Evolutionary conservation across 2,888 invertebrate genomes (phyloP), one percentile per base, ranked within the genome.

Genomic region (Tuta absoluta): DNA sequence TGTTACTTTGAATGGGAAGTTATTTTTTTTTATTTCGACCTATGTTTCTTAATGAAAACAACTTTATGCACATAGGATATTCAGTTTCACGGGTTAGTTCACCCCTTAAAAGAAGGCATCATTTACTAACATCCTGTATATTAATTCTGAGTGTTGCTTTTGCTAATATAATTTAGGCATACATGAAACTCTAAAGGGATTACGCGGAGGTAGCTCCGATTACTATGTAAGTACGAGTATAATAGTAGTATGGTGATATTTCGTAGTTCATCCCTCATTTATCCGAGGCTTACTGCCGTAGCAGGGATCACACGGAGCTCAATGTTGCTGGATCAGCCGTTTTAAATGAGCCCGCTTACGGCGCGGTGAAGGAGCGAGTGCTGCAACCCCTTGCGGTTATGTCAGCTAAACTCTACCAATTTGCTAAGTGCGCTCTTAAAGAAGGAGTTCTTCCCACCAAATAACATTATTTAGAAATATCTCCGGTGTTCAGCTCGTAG

Each of bases 281-380:
- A 82, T 83, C 80, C 75, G 37, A 37, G 77, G 80, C 80, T 83
- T 84, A 81, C 67, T 24, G 75, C 67, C 76, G 78, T 71, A 70
- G 72, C 71, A 68, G 69, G 70, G 69, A 71, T 72, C 72, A 71
- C 68, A 79, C 80, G 74, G 72, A 71, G 71, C 70, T 70, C 73
- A 75, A 76, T 76, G 77, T 75, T 70, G 72, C 74, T 71, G 76
- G 80, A 77, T 81, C 78, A 84, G 80, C 80, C 79, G 74, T 76
- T 81, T 77, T 81, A 83, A 85, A 85, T 85, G 78, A 86, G 80
- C 71, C 72, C 71, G 70, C 73, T 74, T 70, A 64, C 60, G 57
- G n/a, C 21, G 59, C 45, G 59, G 59, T 19, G 41, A 19, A 41
- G 45, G 3, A 33, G 21, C 37, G 33, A 37, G 12, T 23, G 45